Evolutionary conservation across 2,888 invertebrate genomes (phyloP), one percentile per base, ranked within the genome.

Genomic region (Hirtodrosophila duncani): DNA sequence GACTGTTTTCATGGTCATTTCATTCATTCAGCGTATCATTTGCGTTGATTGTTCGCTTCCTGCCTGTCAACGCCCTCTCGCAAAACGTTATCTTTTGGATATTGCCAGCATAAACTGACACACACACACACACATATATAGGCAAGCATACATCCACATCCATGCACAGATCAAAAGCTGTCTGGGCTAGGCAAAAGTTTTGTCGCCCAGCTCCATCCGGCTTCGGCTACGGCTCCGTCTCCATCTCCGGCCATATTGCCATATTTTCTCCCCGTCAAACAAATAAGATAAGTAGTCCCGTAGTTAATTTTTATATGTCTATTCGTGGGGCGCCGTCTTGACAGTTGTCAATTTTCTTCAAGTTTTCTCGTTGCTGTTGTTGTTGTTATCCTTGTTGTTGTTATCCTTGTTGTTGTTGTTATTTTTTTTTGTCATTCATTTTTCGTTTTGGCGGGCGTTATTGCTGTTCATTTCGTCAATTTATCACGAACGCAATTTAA

Each of bases 391-490:
- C 30, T 34, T 49, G 21, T 13, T 21, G 30, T 42, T 20, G 44
- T 41, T 27, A 29, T 52, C 33, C 39, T 45, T 26, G 7, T 24
- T 18, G 44, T n/a, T 11, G 29, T 3, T 7, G 31, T 4, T 14
- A 36, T 17, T 11, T 49, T 27, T 42, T 34, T 36, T 29, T 31
- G 17, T 33, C 8, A 23, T 43, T 29, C 33, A 37, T 45, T 33
- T 31, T 26, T 41, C 24, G 31, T 20, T 46, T 26, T 51, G 53
- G 29, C 30, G 30, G 45, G 62, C 67, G 69, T 78, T 75, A 77
- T 79, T 77, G 67, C 72, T 81, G 81, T 75, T 75, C 81, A 75
- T 75, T 75, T 80, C 74, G 82, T 80, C 81, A 83, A 84, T 83
- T 83, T 84, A 81, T 82, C 83, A 82, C 79, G 79, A 75, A 69